phyloP scores from a whole-genome alignment of 1,140 invertebrate species.

The Solenopsis fugax region DNA sequence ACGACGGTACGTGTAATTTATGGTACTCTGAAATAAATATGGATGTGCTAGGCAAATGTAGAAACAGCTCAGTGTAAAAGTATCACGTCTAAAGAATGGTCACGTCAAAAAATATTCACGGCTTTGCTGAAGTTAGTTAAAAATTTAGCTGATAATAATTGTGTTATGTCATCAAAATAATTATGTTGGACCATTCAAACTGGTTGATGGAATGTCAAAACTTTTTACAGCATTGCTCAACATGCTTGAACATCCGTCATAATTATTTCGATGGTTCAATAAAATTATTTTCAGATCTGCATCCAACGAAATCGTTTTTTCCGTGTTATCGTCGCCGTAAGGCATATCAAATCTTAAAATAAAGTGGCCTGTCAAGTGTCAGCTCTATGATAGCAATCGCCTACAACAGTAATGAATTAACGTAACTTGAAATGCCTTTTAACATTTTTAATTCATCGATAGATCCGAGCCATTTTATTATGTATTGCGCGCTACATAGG shows the following conservation, averaged over 20 bases:
- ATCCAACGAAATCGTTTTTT: too few species aligned
- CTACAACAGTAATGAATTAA: background rate
- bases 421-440: conserved; percentile 8
- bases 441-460: background rate
- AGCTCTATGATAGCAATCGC: background rate
- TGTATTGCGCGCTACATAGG: background rate
- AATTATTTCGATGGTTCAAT: too few species aligned
- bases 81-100: background rate
- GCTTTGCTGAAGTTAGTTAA: too few species aligned
- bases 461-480: background rate
- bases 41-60: background rate
- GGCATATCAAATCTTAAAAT: conserved; percentile 4
- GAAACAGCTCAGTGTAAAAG: background rate
- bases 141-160: too few species aligned
- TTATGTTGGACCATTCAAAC: too few species aligned
- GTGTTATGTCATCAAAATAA: too few species aligned
- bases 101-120: too few species aligned
- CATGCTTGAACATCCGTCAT: too few species aligned
- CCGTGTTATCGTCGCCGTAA: background rate
- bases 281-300: too few species aligned
- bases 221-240: too few species aligned
- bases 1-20: conserved; percentile 2
- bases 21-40: background rate
- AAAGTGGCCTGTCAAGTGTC: background rate
- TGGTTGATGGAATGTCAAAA: too few species aligned